Conservation (phyloP, 2,888 invertebrate species). For the Atrina japonica region DNA sequence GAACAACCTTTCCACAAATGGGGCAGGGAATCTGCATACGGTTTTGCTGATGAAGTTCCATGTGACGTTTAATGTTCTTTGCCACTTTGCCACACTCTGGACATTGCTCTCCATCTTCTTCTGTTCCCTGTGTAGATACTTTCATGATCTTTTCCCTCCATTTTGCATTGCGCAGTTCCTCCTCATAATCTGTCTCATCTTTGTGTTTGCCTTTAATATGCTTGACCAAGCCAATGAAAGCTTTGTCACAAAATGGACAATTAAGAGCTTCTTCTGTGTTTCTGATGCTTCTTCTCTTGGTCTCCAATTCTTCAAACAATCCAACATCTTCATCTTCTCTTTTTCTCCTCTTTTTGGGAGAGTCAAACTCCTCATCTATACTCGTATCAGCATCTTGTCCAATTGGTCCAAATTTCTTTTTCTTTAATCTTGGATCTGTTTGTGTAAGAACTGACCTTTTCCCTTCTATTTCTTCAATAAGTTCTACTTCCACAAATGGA, state of each 20-base stretch:
- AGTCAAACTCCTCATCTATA: conserved; percentile 63
- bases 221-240: conserved; percentile 75
- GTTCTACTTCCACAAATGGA: conserved; percentile 74
- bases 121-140: conserved; percentile 72
- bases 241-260: conserved; percentile 77
- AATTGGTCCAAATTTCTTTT: conserved; percentile 74
- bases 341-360: conserved; percentile 51
- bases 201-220: conserved; percentile 76
- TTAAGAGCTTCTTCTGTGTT: conserved; percentile 77
- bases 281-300: conserved; percentile 68
- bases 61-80: conserved; percentile 75
- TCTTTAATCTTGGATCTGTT: conserved; percentile 74
- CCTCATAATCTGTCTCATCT: conserved; percentile 75
- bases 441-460: conserved; percentile 75
- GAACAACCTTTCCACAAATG: conserved; percentile 76
- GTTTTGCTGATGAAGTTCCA: conserved; percentile 76
- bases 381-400: conserved; percentile 67
- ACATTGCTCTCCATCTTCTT: conserved; percentile 72
- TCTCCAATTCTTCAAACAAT: conserved; percentile 73
- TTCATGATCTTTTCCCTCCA: conserved; percentile 77
- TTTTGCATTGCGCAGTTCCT: conserved; percentile 76
- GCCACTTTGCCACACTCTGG: conserved; percentile 76
- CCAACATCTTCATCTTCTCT: conserved; percentile 71
- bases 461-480: conserved; percentile 68
- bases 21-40: conserved; percentile 77